Evolutionary conservation across 1,140 invertebrate species (phyloP).

Genomic region (Bradysia coprophila): DNA sequence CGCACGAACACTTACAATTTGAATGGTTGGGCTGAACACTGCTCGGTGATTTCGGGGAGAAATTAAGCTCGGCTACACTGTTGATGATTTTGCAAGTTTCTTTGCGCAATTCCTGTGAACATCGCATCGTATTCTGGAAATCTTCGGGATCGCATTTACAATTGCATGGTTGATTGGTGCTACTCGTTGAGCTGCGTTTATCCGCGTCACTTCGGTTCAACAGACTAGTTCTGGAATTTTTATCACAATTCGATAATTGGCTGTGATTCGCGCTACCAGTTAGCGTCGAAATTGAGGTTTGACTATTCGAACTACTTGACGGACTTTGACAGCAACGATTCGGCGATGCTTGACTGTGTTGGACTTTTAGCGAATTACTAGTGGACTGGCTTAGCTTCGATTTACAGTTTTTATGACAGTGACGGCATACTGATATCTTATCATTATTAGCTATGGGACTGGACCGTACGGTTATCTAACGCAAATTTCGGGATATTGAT

Average conservation of each 20-base stretch:
- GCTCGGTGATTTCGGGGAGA: not conserved
- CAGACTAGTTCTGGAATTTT: slow-evolving; percentile 3
- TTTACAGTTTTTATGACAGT: slow-evolving; percentile 50
- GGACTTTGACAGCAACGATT: slow-evolving; percentile 18
- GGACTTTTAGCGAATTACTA: slow-evolving; percentile 21
- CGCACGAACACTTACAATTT: slow-evolving; percentile 1
- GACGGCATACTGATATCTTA: slow-evolving; percentile 43
- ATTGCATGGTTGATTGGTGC: slow-evolving; percentile 10
- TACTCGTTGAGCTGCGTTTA: slow-evolving; percentile 1
- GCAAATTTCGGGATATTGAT: too few species aligned
- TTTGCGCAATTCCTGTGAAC: slow-evolving; percentile 17
- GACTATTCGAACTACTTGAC: not conserved
- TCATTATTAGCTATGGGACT: slow-evolving; percentile 36
- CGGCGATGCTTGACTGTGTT: slow-evolving; percentile 22
- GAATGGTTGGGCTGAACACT: not conserved
- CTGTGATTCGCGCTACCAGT: not conserved
- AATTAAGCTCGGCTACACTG: slow-evolving; percentile 8
- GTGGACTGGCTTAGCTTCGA: slow-evolving; percentile 8
- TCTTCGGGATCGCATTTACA: slow-evolving; percentile 20
- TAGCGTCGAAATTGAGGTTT: not conserved
- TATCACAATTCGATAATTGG: not conserved
- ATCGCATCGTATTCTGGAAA: slow-evolving; percentile 14
- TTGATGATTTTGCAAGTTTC: slow-evolving; percentile 21
- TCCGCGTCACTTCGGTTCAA: not conserved
- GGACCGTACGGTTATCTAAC: slow-evolving; percentile 45